Percentiles rank a stretch among this genome's conserved stretches.
phyloP scores from a whole-genome alignment of 2,797 vertebrate species.

The Bufotes viridis region DNA sequence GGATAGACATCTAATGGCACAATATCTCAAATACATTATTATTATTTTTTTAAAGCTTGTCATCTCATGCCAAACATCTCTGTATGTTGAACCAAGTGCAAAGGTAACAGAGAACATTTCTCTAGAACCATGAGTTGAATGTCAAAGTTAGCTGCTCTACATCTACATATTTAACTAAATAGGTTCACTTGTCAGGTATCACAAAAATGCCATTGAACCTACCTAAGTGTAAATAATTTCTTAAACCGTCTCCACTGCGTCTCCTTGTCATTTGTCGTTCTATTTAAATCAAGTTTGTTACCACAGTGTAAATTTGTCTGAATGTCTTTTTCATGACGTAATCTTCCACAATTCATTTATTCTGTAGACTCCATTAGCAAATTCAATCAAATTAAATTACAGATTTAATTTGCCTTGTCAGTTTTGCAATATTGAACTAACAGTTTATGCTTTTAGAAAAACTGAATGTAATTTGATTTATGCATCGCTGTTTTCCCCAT shows the following conservation, averaged over 20 bases:
- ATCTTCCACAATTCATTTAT: conserved; percentile 29
- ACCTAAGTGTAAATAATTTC: not conserved
- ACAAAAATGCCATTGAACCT: not conserved
- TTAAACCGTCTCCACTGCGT: not conserved
- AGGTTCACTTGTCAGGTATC: not conserved
- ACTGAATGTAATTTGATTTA: conserved; percentile 38
- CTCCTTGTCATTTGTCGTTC: conserved; percentile 8
- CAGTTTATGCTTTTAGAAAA: conserved; percentile 25
- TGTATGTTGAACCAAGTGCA: too few species aligned
- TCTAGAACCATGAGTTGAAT: too few species aligned
- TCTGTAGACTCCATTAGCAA: conserved; percentile 43
- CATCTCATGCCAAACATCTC: too few species aligned
- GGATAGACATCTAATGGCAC: too few species aligned
- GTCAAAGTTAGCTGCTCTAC: too few species aligned
- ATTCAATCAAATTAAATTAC: conserved; percentile 51
- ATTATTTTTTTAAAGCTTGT: too few species aligned
- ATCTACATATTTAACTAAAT: not conserved
- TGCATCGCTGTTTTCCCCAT: not conserved
- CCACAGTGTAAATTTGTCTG: conserved; percentile 22
- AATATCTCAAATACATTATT: too few species aligned
- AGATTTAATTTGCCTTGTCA: conserved; percentile 46
- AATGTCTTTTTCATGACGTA: conserved; percentile 43
- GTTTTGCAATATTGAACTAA: conserved; percentile 37
- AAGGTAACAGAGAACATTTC: too few species aligned
- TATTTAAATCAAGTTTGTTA: conserved; percentile 3